Conservation (phyloP, 2,797 vertebrate genomes). For the Falco concolor region DNA sequence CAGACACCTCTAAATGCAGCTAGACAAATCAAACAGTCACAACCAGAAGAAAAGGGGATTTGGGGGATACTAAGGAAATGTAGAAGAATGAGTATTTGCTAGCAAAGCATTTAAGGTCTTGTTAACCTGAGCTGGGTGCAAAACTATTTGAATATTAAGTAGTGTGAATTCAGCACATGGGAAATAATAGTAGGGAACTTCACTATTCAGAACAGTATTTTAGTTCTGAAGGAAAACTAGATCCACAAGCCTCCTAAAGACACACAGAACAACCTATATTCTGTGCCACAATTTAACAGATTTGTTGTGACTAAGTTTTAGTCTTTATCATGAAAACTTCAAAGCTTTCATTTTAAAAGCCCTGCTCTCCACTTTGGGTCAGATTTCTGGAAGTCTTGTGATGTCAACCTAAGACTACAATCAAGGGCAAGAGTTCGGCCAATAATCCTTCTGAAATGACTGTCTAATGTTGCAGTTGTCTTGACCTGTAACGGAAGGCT, state of each 20-base stretch:
- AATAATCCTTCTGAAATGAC: not conserved
- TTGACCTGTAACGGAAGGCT: not conserved
- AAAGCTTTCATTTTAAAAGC: not conserved
- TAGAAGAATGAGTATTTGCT: not conserved
- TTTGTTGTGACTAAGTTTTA: not conserved
- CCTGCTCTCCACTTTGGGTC: not conserved
- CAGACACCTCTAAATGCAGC: not conserved
- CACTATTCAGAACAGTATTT: not conserved
- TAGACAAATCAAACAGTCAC: not conserved
- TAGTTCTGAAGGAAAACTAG: not conserved
- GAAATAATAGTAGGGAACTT: not conserved
- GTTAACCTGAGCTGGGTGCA: not conserved
- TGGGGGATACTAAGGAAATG: not conserved
- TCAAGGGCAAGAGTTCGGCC: not conserved
- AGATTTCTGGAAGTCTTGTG: not conserved
- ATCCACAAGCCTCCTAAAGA: not conserved
- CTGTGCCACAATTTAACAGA: not conserved
- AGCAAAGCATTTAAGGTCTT: not conserved
- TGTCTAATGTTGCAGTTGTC: not conserved
- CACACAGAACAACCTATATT: not conserved
- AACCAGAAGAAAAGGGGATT: not conserved
- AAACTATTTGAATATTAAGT: not conserved
- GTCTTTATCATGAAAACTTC: not conserved
- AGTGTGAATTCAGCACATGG: not conserved
- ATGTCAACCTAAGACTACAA: not conserved